Base-by-base conservation (phyloP, 2,113 vertebrate genomes). In the Globicephala melas region DNA sequence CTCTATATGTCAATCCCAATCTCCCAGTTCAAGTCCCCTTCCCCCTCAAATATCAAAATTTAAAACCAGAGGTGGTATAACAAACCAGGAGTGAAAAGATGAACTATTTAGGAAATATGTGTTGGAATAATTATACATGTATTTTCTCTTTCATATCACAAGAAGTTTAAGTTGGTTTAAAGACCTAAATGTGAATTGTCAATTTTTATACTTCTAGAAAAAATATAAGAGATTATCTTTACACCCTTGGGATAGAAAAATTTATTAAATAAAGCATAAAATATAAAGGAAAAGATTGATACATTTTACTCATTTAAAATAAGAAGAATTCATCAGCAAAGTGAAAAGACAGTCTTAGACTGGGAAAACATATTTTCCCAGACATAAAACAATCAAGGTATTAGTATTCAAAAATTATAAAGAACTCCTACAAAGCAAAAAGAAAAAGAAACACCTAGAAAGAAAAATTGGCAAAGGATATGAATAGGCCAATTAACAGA, bases 241-340 rank as follows among this genome's bases (percentile, higher is more conserved):
- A 91, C 17, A 85, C 8, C 23, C 8, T 95, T 96, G 20, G 53
- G 15, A 74, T 83, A 62, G 28, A n/a, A 94, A 94, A 89, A 84
- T 44, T 93, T 94, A 60, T 76, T 92, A 96, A 89, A 94, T 55
- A 91, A 90, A 67, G 23, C 8, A 74, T 76, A 91, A 96, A 93
- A 87, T 28, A 68, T 65, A 60, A 82, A 95, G 62, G 68, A 84
- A 76, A 95, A 83, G 28, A 28, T 17, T 6, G 31, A 15, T 93
- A 36, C 26, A 67, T 83, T 38, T 96, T 65, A 58, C 20, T 47
- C 63, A 20, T 67, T 76, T 41, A 92, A 95, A 96, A 82, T 92
- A 94, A 73, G 91, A 88, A 77, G 36, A 55, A 3, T 71, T 63
- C 11, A 76, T 63, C 41, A 93, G 91, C 13, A 84, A 94, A 36